Evolutionary conservation across 2,888 invertebrate species (phyloP).

Genomic region (Amphimallon solstitiale): DNA sequence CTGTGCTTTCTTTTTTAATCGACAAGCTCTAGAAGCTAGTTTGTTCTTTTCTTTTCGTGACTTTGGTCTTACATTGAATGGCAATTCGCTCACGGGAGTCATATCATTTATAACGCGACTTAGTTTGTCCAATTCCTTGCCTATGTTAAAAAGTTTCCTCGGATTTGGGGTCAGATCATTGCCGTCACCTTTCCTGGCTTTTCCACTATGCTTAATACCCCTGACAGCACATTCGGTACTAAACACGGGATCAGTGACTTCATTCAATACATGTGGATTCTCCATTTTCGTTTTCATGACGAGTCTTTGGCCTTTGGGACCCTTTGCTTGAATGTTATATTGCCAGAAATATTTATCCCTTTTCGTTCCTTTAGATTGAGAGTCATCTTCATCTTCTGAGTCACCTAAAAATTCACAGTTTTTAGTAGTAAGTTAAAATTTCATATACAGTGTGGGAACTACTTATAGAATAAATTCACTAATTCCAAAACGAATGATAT

Average conservation of each 20-base stretch:
- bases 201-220: slow-evolving; percentile 86
- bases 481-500: too few relatives aligned
- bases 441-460: too few relatives aligned
- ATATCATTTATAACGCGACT: slow-evolving; percentile 93
- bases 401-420: slow-evolving; percentile 62
- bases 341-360: slow-evolving; percentile 96
- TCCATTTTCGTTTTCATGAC: slow-evolving; percentile 85
- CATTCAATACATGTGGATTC: slow-evolving; percentile 91
- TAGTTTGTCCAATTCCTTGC: slow-evolving; percentile 90
- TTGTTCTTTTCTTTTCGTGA: slow-evolving; percentile 99
- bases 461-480: too few relatives aligned
- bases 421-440: slow-evolving; percentile 18
- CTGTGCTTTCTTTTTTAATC: slow-evolving; percentile 98
- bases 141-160: slow-evolving; percentile 88
- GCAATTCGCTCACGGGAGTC: slow-evolving; percentile 94
- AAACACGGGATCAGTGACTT: slow-evolving; percentile 95
- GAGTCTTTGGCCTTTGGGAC: slow-evolving; percentile 93
- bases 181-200: slow-evolving; percentile 96
- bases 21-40: slow-evolving; percentile 94
- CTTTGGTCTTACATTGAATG: slow-evolving; percentile 87
- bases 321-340: slow-evolving; percentile 98
- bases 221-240: slow-evolving; percentile 90
- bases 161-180: slow-evolving; percentile 97
- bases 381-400: slow-evolving; percentile 72
- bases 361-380: slow-evolving; percentile 63